Evolutionary conservation across 2,797 vertebrate genomes (phyloP), one percentile per base, ranked within the genome.

Genomic region (Catostomus latipinnis): DNA sequence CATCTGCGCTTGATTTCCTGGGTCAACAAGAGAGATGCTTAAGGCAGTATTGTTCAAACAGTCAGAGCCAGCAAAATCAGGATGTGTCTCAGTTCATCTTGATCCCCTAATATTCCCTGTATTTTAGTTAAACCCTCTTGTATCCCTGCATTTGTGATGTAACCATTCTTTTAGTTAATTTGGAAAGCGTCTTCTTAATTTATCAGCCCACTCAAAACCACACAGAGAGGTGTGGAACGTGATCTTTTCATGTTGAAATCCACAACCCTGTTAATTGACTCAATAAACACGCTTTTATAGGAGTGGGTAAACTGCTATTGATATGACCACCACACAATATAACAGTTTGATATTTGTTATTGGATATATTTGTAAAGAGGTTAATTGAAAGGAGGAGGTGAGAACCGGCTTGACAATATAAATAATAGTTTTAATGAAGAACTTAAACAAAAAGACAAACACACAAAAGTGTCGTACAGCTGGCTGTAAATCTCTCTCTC

Each of bases 251-350:
- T 43, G 45, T 58, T 22, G 9, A 60, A 77, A 77, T 77, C 63
- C 45, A 50, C 54, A 8, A 18, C n/a, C 60, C 46, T 68, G 9
- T 34, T 77, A 77, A 69, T 8, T 61, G 65, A 52, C 8, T 60
- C 13, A 52, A 14, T 13, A 69, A 66, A 76, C 18, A 14, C 18
- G 8, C 18, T 56, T n/a, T 69, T 22, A 70, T 70, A 46, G 34
- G 8, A 52, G 48, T 52, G 16, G 46, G 13, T 13, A 77, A 77
- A 61, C 8, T 70, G 18, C 9, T 34, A 34, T 61, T 9, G 1
- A 77, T 53, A 52, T 0, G 0, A 76, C 61, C 16, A 75, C 7
- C 61, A 73, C 52, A 50, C 16, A 10, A 3, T 4, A 34, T 4
- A 34, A 34, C 34, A 3, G 34, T 34, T 2, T 34, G 2, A 34